Evolutionary conservation across 1,140 invertebrate genomes (phyloP), one percentile per base, ranked within the genome.

Genomic region (Bombus terrestris): DNA sequence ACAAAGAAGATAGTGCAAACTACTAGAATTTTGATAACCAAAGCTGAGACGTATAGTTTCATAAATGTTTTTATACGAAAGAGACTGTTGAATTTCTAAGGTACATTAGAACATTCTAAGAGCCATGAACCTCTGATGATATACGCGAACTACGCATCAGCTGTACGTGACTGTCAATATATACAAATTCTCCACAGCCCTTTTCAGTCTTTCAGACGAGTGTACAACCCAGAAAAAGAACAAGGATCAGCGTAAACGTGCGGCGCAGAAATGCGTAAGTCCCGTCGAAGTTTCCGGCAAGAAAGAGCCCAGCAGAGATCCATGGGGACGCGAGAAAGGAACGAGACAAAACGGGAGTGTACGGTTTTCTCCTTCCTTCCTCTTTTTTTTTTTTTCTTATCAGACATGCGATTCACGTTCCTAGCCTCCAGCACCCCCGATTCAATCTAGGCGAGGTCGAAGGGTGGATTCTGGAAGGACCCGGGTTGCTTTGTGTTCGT

Each of bases 381-480:
- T 9, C 10, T 32, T n/a, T 3, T 28, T 28, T 8, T 28, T 8
- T 12, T 25, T 28, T 80, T 86, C 87, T 73, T 81, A 89, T 90
- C 85, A 81, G 73, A 90, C 73, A 87, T 84, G 85, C 85, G 79
- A 89, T 89, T 89, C 87, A 90, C 89, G 85, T 90, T 84, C 73
- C 53, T 69, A 62, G 81, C 66, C 82, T 72, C 64, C 73, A 75
- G 74, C 82, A 80, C 73, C 78, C 86, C 73, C 89, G 88, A 87
- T 90, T 89, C 86, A 89, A 89, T 90, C 86, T 85, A 90, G 86
- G 82, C 78, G 64, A 81, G 81, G 62, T 80, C 86, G 82, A 87
- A 85, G 85, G 87, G 77, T 86, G 74, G 85, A 83, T 89, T 89
- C 78, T 47, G 72, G 64, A 78, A 59, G 76, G 35, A 85, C 73